These are phyloP conservation scores for Lepidurus couesii DNA, from an alignment of 1,140 invertebrate genomes.

Conservation along the genomic window DNA sequence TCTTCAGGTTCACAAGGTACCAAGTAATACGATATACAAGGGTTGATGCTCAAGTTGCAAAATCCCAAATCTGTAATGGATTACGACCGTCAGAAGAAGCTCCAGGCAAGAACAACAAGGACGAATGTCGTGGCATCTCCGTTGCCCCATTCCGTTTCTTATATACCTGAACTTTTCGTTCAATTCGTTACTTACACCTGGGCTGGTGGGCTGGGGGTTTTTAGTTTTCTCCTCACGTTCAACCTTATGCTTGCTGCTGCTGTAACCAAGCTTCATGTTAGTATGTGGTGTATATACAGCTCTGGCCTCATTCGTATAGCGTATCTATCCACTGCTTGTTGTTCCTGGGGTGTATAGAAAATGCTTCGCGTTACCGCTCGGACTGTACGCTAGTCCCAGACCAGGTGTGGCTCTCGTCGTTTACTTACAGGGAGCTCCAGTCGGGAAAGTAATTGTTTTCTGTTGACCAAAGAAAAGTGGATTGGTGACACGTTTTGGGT, in stretches of 20 bases:
- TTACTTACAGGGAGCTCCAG: not conserved
- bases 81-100: not conserved
- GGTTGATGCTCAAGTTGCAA: not conserved
- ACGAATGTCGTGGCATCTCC: not conserved
- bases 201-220: not conserved
- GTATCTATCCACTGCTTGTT: not conserved
- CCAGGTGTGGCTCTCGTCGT: not conserved
- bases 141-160: slow-evolving; percentile 3
- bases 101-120: slow-evolving; percentile 21
- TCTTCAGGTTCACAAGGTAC: not conserved
- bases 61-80: not conserved
- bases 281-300: slow-evolving; percentile 3
- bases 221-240: not conserved
- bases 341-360: slow-evolving; percentile 4
- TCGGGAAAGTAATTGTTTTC: not conserved
- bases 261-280: slow-evolving; percentile 19
- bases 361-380: not conserved
- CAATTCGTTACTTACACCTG: slow-evolving; percentile 9
- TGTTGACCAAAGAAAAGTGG: not conserved
- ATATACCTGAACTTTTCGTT: not conserved
- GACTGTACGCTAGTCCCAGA: not conserved
- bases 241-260: slow-evolving; percentile 9
- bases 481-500: slow-evolving; percentile 19
- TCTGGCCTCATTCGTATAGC: not conserved
- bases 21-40: not conserved